Conservation (phyloP, 2,113 vertebrate species). For the Stigmatopora argus region DNA sequence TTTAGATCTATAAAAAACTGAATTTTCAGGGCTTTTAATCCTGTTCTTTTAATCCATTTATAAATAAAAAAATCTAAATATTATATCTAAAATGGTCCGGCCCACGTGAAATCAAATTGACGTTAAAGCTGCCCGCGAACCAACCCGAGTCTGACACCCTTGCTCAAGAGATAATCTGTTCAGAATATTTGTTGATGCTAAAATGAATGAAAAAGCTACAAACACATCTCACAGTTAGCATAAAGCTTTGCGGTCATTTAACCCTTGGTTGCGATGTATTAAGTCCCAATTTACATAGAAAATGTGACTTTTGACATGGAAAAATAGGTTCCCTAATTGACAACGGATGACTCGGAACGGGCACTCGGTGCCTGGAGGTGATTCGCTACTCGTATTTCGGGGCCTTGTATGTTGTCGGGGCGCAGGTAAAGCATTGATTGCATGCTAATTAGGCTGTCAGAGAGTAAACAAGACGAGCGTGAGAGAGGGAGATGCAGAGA, state of each 20-base stretch:
- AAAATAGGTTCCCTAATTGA: constrained; percentile 46
- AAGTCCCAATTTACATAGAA: constrained; percentile 21
- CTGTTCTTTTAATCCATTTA: too few relatives aligned
- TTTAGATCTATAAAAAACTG: too few relatives aligned
- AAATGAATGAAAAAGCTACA: constrained; percentile 25
- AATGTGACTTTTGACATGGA: constrained; percentile 42
- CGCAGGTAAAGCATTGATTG: constrained; percentile 17
- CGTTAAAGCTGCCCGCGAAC: too few relatives aligned
- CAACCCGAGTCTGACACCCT: too few relatives aligned
- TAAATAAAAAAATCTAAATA: too few relatives aligned
- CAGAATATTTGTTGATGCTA: constrained; percentile 28
- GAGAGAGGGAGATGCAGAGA: background rate
- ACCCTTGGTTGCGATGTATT: background rate
- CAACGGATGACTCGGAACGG: constrained; percentile 18
- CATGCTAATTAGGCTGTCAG: constrained; percentile 32
- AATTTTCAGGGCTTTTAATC: too few relatives aligned
- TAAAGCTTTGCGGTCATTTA: constrained; percentile 29
- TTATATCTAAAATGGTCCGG: too few relatives aligned
- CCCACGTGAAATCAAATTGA: too few relatives aligned
- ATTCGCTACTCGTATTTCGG: background rate
- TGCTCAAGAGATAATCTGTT: background rate
- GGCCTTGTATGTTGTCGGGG: constrained; percentile 23
- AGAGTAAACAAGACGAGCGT: constrained; percentile 24
- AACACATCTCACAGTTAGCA: constrained; percentile 21
- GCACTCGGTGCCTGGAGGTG: constrained; percentile 27